Percentiles rank a stretch among this genome's conserved stretches.
Evolutionary conservation across 2,888 invertebrate species (phyloP).

Genomic region (Tetramorium bicarinatum): DNA sequence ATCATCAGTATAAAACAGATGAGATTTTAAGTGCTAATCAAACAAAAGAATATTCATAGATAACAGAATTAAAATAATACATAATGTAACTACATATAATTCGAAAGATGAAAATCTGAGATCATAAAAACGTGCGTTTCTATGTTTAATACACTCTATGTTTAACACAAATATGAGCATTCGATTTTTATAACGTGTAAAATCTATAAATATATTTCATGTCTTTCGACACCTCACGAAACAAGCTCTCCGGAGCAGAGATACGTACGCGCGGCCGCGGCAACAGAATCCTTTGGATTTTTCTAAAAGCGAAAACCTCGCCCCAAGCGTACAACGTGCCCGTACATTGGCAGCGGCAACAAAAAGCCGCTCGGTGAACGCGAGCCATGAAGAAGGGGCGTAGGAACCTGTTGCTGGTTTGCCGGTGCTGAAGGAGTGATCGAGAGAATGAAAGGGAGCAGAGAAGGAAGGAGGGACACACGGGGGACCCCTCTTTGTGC

Average conservation of each 20-base stretch:
- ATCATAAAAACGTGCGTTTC: background rate
- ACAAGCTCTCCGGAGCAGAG: background rate
- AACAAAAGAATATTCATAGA: background rate
- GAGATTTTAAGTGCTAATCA: background rate
- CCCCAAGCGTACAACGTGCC: conserved; percentile 59
- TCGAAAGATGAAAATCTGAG: background rate
- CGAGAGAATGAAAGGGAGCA: conserved; percentile 43
- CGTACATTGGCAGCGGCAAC: conserved; percentile 57
- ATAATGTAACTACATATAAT: background rate
- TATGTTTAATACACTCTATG: background rate
- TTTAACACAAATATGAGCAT: background rate
- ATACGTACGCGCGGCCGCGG: conserved; percentile 5
- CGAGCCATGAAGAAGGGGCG: conserved; percentile 68
- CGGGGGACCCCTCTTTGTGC: conserved; percentile 68
- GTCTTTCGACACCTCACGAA: background rate
- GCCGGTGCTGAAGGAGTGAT: conserved; percentile 63
- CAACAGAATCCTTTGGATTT: conserved; percentile 66
- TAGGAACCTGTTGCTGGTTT: conserved; percentile 82
- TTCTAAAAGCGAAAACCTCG: conserved; percentile 75
- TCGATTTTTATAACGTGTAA: background rate
- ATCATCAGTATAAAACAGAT: background rate
- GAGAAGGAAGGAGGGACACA: conserved; percentile 32
- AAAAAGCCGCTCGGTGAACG: conserved; percentile 72
- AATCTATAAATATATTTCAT: background rate
- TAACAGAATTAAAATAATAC: background rate